A percentile compares a stretch with the other conserved stretches of the same genome.
Evolutionary conservation across 1,140 invertebrate genomes (phyloP).

Genomic region (Trichonephila clavata): DNA sequence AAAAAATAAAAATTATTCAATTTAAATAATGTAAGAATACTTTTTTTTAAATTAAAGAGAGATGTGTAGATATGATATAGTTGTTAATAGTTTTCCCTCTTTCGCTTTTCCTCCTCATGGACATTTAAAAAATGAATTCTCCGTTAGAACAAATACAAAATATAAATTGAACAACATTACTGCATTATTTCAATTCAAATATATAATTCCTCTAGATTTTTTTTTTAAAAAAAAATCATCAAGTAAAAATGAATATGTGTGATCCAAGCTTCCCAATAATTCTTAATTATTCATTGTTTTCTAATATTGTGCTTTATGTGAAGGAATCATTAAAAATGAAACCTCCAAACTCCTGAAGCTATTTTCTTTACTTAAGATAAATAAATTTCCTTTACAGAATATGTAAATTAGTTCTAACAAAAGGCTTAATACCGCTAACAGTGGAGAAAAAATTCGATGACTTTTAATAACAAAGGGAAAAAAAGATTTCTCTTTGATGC

Average conservation of each 20-base stretch:
- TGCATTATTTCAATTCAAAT: no score
- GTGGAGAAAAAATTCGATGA: not conserved
- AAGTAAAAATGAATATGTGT: not conserved
- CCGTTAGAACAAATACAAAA: no score
- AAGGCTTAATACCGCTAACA: not conserved
- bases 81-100: no score
- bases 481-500: not conserved
- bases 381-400: slow-evolving; percentile 21
- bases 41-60: no score
- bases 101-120: no score
- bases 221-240: not conserved
- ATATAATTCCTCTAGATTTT: no score
- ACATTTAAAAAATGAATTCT: no score
- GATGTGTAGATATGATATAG: no score
- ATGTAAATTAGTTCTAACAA: slow-evolving; percentile 5
- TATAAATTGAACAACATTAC: no score
- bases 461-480: slow-evolving; percentile 19
- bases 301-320: not conserved
- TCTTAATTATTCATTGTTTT: slow-evolving; percentile 25
- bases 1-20: no score
- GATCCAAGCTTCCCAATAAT: not conserved
- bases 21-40: no score
- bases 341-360: not conserved
- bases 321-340: slow-evolving; percentile 5
- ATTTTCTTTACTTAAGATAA: slow-evolving; percentile 14